phyloP scores from a whole-genome alignment of 2,888 invertebrate genomes.

The Leptarthrus brevirostris region DNA sequence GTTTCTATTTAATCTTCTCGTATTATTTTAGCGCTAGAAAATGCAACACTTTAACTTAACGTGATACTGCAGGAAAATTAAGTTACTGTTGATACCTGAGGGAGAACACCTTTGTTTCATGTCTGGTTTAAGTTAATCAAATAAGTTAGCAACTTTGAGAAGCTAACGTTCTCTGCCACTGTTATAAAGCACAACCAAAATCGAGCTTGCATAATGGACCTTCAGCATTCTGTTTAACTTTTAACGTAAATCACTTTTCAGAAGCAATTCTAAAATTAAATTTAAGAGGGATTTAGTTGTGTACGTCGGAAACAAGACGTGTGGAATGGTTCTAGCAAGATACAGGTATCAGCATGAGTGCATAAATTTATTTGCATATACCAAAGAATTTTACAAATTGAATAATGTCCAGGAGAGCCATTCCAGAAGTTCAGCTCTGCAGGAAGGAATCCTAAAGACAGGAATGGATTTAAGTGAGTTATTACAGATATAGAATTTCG shows the following conservation, averaged over 20 bases:
- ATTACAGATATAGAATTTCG: constrained; percentile 5
- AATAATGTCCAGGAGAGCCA: constrained; percentile 10
- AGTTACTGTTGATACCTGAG: neutral
- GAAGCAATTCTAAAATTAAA: constrained; percentile 17
- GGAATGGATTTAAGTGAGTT: constrained; percentile 28
- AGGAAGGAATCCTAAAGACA: constrained; percentile 21
- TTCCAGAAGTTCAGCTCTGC: neutral
- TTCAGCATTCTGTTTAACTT: constrained; percentile 32
- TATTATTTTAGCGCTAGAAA: too few species aligned
- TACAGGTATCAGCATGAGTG: constrained; percentile 15
- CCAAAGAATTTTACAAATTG: constrained; percentile 22
- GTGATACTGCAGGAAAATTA: too few species aligned
- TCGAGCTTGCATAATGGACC: constrained; percentile 15
- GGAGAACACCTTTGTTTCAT: neutral
- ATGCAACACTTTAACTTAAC: too few species aligned
- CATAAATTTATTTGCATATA: constrained; percentile 14
- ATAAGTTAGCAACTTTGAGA: neutral
- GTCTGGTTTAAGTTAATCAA: neutral
- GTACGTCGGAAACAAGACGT: neutral
- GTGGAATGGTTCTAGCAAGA: neutral
- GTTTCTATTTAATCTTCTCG: too few species aligned
- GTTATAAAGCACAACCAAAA: neutral
- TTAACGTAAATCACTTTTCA: constrained; percentile 39
- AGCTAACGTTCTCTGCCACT: neutral
- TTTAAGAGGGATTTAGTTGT: constrained; percentile 35